These are phyloP conservation scores for Dendrocincla fuliginosa DNA, from an alignment of 2,797 vertebrate genomes.

Conservation along the genomic window DNA sequence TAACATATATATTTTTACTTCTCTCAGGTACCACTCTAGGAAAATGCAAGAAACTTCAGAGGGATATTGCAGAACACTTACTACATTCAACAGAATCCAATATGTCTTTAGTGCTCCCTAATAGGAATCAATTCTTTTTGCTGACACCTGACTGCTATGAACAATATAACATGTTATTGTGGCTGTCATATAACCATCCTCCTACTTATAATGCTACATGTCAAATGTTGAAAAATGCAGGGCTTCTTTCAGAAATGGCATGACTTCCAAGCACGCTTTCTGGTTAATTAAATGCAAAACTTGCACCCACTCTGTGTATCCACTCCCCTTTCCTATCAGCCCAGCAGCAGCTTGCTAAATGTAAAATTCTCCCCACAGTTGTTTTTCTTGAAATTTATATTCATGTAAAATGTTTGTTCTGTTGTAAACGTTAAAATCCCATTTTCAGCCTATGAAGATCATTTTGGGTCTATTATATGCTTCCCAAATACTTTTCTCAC, in stretches of 20 bases:
- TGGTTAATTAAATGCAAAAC: background rate
- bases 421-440: background rate
- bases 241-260: background rate
- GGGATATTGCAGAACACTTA: background rate
- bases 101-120: background rate
- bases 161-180: background rate
- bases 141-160: constrained; percentile 17
- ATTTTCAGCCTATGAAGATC: background rate
- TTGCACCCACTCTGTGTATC: background rate
- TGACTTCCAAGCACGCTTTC: background rate
- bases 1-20: constrained; percentile 29
- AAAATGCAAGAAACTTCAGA: constrained; percentile 16
- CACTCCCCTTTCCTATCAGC: background rate
- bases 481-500: background rate
- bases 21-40: background rate
- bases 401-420: background rate
- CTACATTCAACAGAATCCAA: background rate
- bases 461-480: background rate
- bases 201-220: background rate
- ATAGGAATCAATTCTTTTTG: background rate
- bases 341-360: background rate
- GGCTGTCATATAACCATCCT: background rate
- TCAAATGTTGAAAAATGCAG: background rate
- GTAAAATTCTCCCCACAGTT: background rate
- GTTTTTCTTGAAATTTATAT: background rate